Percentiles rank a stretch among this genome's conserved stretches.
Evolutionary conservation across 2,888 invertebrate genomes (phyloP).

Genomic region (Crepidodera aurea): DNA sequence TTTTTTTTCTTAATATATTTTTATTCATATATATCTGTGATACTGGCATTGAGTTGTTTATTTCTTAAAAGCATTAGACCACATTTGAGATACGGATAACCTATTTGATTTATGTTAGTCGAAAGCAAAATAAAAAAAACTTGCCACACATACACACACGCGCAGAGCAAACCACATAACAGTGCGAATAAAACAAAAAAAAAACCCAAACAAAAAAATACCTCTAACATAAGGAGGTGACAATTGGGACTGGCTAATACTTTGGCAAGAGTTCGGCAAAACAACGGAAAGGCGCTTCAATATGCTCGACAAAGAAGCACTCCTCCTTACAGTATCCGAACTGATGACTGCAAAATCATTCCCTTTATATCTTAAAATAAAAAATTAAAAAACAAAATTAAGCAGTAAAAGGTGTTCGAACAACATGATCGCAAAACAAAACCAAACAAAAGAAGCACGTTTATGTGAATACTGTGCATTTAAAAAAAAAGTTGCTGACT

Average conservation of each 20-base stretch:
- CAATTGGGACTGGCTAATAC: constrained; percentile 70
- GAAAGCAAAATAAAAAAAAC: too few relatives aligned
- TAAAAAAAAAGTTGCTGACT: background rate
- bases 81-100: too few relatives aligned
- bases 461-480: background rate
- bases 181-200: constrained; percentile 23
- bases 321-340: constrained; percentile 56
- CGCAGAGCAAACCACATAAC: constrained; percentile 7
- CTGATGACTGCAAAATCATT: constrained; percentile 61
- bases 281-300: constrained; percentile 67
- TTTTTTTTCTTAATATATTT: too few relatives aligned
- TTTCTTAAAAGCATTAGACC: too few relatives aligned
- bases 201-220: constrained; percentile 56
- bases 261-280: constrained; percentile 77
- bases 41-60: too few relatives aligned
- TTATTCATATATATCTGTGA: too few relatives aligned
- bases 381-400: constrained; percentile 52
- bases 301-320: constrained; percentile 57
- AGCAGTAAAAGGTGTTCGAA: constrained; percentile 44
- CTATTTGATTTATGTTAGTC: too few relatives aligned
- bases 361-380: constrained; percentile 59
- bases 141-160: background rate
- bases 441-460: constrained; percentile 23
- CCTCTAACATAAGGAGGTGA: constrained; percentile 75
- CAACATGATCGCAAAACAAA: constrained; percentile 38